Base-by-base conservation (phyloP, 2,888 invertebrate species). In the Pollenia amentaria region DNA sequence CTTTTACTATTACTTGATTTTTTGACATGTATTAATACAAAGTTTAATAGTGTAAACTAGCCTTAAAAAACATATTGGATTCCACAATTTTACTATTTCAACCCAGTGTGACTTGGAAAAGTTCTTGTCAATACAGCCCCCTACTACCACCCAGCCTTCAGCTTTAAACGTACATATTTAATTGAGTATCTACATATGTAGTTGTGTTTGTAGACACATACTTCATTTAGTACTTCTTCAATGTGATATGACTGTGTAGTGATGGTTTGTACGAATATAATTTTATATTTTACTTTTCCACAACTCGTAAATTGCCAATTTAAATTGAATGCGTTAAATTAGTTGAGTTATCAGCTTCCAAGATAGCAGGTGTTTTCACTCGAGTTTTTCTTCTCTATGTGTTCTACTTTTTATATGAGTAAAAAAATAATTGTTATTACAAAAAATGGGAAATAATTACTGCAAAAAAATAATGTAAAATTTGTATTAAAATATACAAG, bases 291-390 rank as follows among this genome's bases (percentile, higher is more conserved):
- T 55, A 42, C 55, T 75, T 65, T 73, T 72, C 78, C 78, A 87
- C 81, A 77, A 76, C 73, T 81, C 69, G 78, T 90, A 90, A 92
- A 92, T 91, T 92, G 91, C 88, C 92, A 93, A 93, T 93, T 92
- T 91, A 92, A 93, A 92, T 92, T 91, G 92, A 90, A 89, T 90
- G 90, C 90, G 89, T 90, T 90, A 91, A 93, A 91, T 93, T 92
- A 92, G 93, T 92, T 91, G 91, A 92, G 92, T 91, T 92, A 92
- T 91, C 92, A 92, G 90, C 90, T 90, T 92, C 90, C 90, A 90
- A 88, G 89, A 90, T 89, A 90, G 91, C 92, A 91, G 92, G 91
- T 92, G 88, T 89, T 79, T 84, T 84, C 38, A 73, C 75, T 78
- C 67, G 73, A 57, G 65, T 65, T 55, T 38, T 60, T 67, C 42